Conservation (phyloP, 2,797 vertebrate genomes). For the Chromis chromis region DNA sequence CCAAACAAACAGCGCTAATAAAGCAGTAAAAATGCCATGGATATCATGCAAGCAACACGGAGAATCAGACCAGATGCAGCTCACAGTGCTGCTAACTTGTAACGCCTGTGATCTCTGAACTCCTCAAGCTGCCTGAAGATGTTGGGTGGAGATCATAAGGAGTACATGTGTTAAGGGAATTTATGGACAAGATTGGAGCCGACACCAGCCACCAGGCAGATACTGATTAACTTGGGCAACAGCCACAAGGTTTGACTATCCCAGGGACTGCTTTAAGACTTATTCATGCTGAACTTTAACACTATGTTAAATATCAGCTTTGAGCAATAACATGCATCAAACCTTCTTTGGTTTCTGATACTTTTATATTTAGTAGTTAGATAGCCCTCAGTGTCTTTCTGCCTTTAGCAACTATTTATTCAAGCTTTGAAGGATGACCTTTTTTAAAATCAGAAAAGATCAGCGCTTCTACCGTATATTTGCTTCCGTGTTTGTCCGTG, state of each 20-base stretch:
- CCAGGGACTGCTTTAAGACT: neutral
- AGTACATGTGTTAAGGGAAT: conserved; percentile 61
- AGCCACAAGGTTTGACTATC: neutral
- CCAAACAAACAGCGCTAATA: conserved; percentile 70
- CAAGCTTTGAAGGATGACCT: neutral
- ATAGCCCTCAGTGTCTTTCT: neutral
- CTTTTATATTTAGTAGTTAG: neutral
- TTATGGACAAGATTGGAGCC: conserved; percentile 47
- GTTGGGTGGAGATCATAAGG: conserved; percentile 68
- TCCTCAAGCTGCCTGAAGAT: conserved; percentile 52
- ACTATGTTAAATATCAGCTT: neutral
- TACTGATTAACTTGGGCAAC: conserved; percentile 25
- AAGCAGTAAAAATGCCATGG: conserved; percentile 73
- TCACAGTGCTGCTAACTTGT: conserved; percentile 48
- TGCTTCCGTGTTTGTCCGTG: conserved; percentile 4
- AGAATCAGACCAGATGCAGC: conserved; percentile 61
- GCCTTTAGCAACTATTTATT: neutral
- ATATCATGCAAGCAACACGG: conserved; percentile 53
- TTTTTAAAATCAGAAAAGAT: conserved; percentile 3
- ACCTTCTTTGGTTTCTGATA: neutral
- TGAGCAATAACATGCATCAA: neutral
- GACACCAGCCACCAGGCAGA: conserved; percentile 33
- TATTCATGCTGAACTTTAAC: neutral
- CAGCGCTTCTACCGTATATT: neutral
- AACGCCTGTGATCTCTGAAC: conserved; percentile 73